phyloP scores from a whole-genome alignment of 1,140 invertebrate genomes.

The Heliconius nattereri region DNA sequence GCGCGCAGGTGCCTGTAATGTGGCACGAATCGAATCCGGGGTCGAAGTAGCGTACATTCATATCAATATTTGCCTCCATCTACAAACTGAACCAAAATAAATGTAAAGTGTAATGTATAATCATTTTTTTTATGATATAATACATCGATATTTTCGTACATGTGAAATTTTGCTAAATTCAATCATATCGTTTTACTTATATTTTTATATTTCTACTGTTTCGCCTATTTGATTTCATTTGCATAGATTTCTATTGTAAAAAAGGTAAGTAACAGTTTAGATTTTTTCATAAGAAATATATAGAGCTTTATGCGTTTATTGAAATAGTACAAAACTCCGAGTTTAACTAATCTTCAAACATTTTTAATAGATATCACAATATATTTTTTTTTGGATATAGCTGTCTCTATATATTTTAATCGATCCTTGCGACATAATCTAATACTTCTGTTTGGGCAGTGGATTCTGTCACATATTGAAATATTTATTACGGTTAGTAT shows the following conservation, averaged over 20 bases:
- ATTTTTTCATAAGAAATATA: too few species aligned
- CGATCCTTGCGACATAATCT: too few species aligned
- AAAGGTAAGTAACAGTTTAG: too few species aligned
- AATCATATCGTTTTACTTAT: neutral
- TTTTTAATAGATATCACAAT: too few species aligned
- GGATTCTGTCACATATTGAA: neutral
- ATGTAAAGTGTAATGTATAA: neutral
- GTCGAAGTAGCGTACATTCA: slow-evolving; percentile 36
- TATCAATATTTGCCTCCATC: slow-evolving; percentile 35
- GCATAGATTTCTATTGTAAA: too few species aligned
- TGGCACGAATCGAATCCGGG: slow-evolving; percentile 48
- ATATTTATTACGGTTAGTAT: neutral
- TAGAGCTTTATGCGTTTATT: too few species aligned
- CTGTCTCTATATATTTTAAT: too few species aligned
- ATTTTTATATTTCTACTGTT: too few species aligned
- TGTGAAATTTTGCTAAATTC: neutral
- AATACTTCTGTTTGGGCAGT: neutral
- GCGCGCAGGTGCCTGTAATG: slow-evolving; percentile 72
- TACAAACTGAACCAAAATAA: slow-evolving; percentile 7
- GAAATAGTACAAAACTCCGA: too few species aligned
- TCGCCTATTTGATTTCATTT: too few species aligned
- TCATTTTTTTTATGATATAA: neutral
- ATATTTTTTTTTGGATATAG: too few species aligned
- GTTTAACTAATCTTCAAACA: too few species aligned
- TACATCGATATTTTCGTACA: neutral